A percentile compares a stretch with the other conserved stretches of the same genome.
Evolutionary conservation across 2,888 invertebrate genomes (phyloP).

Genomic region (Drosophila niveifrons): DNA sequence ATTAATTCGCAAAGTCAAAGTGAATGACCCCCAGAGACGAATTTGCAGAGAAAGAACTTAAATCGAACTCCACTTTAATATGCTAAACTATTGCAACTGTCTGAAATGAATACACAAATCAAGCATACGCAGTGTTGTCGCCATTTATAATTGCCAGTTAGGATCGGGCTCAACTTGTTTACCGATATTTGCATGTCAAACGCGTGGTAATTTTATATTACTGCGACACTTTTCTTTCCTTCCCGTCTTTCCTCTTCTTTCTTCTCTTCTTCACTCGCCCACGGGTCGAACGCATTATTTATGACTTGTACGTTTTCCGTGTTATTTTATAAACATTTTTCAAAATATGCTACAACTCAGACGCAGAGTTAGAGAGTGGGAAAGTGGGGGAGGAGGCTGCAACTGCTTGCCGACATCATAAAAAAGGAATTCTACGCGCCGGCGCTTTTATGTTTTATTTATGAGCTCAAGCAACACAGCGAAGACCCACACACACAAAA

Average conservation of each 20-base stretch:
- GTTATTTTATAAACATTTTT: slow-evolving; percentile 81
- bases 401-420: slow-evolving; percentile 70
- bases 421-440: slow-evolving; percentile 66
- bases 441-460: slow-evolving; percentile 79
- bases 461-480: slow-evolving; percentile 57
- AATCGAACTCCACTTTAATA: background rate
- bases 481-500: slow-evolving; percentile 55
- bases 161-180: slow-evolving; percentile 42
- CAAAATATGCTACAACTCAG: slow-evolving; percentile 67
- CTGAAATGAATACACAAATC: background rate
- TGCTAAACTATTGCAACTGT: background rate
- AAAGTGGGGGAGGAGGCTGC: slow-evolving; percentile 37
- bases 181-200: slow-evolving; percentile 78
- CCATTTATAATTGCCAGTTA: slow-evolving; percentile 44
- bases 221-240: slow-evolving; percentile 57
- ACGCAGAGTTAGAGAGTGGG: background rate
- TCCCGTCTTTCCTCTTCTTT: background rate
- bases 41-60: background rate
- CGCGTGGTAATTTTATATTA: slow-evolving; percentile 73
- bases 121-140: slow-evolving; percentile 32
- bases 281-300: slow-evolving; percentile 72
- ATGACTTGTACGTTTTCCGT: slow-evolving; percentile 80
- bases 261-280: background rate
- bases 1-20: slow-evolving; percentile 62
- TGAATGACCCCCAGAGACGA: slow-evolving; percentile 33